Base-by-base conservation (phyloP, 1,140 invertebrate species). In the Leptopilina boulardi region DNA sequence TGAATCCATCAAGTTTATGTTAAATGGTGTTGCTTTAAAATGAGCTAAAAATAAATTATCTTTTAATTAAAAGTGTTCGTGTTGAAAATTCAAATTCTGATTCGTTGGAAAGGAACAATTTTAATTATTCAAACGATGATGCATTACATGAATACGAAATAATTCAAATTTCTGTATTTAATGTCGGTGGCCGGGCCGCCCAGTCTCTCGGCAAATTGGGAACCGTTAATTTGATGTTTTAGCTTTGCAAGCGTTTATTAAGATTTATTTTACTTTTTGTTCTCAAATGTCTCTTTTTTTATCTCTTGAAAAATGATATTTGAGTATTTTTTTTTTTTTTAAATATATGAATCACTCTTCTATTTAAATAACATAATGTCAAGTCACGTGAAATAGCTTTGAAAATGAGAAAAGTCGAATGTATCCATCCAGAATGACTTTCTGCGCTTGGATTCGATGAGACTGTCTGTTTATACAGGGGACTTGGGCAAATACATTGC, bases 401-500 rank as follows among this genome's bases (percentile, higher is more conserved):
- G 11, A 42, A 59, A 56, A 13, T 15, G 41, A 74, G 51, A 21
- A 77, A 73, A 23, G 73, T 70, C 42, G 79, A 83, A 85, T 83
- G 74, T 74, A 78, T 71, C 71, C 80, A 73, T 73, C 72, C 76
- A 15, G 21, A 41, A 85, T 78, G 83, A 82, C 84, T 75, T 21
- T 38, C 75, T 74, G 73, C 13, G 73, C 13, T 75, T 23, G 59
- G 78, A 56, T 75, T 80, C 82, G 77, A 86, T 84, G 84, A 85
- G 83, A 74, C 44, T 75, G 79, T 71, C 80, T 73, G 84, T 86
- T 87, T 85, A 83, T 86, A 85, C 84, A 80, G 81, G 73, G 76
- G 76, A 82, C 79, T 73, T 9, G 77, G 79, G 85, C 85, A 85
- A 87, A 87, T 86, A 84, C 84, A 80, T 84, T 82, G 83, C 85